A percentile compares a stretch with the other conserved stretches of the same genome.
Conservation (phyloP, 2,113 vertebrate genomes). For the Bujurquina vittata region DNA sequence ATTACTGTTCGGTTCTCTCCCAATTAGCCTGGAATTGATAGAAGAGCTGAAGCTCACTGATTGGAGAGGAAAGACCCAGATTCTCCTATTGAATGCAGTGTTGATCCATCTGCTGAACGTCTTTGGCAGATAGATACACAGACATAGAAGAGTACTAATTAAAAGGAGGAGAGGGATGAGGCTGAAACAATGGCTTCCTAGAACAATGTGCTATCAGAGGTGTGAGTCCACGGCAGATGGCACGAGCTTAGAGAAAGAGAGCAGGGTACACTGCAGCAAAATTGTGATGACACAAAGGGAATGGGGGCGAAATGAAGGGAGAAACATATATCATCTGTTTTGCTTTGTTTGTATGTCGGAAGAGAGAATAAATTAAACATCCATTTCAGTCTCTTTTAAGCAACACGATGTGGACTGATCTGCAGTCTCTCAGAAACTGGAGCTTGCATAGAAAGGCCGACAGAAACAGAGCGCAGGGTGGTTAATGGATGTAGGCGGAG, state of each 20-base stretch:
- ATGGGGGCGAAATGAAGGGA: neutral
- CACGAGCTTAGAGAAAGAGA: slow-evolving; percentile 21
- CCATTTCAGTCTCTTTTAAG: neutral
- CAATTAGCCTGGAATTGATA: slow-evolving; percentile 69
- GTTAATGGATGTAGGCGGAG: neutral
- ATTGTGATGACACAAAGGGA: slow-evolving; percentile 8
- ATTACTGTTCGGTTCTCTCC: slow-evolving; percentile 50
- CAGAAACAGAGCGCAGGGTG: neutral
- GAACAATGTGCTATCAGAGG: slow-evolving; percentile 69
- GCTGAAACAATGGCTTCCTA: slow-evolving; percentile 38
- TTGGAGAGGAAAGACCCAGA: slow-evolving; percentile 31
- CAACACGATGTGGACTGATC: neutral
- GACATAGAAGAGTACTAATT: slow-evolving; percentile 18
- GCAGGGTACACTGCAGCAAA: slow-evolving; percentile 17
- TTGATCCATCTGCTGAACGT: slow-evolving; percentile 48
- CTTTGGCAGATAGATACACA: slow-evolving; percentile 37
- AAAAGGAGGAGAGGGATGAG: slow-evolving; percentile 40
- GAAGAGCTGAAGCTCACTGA: slow-evolving; percentile 41
- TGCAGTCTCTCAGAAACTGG: neutral
- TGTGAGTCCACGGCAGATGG: slow-evolving; percentile 72
- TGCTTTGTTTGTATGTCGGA: neutral
- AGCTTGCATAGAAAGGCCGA: neutral
- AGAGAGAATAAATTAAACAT: neutral
- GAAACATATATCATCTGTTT: neutral
- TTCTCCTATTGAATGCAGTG: slow-evolving; percentile 34